phyloP scores from a whole-genome alignment of 2,888 invertebrate species.

The Agrilus biguttatus region DNA sequence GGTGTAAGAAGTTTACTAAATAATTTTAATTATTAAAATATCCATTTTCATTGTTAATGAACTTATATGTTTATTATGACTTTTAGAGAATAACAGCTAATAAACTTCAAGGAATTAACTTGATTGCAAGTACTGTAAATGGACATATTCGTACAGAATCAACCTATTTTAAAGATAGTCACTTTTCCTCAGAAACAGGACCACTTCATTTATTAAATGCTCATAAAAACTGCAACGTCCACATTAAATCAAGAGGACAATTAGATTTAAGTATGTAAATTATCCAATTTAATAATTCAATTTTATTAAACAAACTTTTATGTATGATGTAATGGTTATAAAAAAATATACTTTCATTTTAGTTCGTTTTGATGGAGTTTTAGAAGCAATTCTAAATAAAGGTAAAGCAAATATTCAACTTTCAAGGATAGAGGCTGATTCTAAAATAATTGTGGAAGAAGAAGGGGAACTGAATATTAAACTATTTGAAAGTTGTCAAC shows the following conservation, averaged over 20 bases:
- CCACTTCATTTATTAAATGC: constrained; percentile 19
- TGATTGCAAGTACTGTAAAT: constrained; percentile 15
- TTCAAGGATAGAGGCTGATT: constrained; percentile 21
- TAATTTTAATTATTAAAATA: not conserved
- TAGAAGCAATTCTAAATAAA: constrained; percentile 18
- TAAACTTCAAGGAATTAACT: constrained; percentile 18
- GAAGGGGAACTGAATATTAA: constrained; percentile 19
- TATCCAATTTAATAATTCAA: not conserved
- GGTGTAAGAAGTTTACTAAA: constrained; percentile 16
- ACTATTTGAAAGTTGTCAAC: constrained; percentile 20
- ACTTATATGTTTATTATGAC: not conserved
- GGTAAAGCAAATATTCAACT: constrained; percentile 24
- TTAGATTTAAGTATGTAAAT: constrained; percentile 18
- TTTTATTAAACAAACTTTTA: not conserved
- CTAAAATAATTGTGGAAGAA: constrained; percentile 19
- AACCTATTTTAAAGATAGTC: constrained; percentile 20
- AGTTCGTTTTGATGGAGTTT: constrained; percentile 28
- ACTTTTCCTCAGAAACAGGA: constrained; percentile 19
- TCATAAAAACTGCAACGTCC: constrained; percentile 20
- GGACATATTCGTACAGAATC: constrained; percentile 21
- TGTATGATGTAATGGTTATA: not conserved
- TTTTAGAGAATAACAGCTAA: constrained; percentile 20
- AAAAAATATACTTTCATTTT: constrained; percentile 10
- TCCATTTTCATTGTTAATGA: constrained; percentile 3
- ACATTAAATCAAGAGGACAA: constrained; percentile 16